Evolutionary conservation across 1,140 invertebrate genomes (phyloP).

Genomic region (Conus betulinus): DNA sequence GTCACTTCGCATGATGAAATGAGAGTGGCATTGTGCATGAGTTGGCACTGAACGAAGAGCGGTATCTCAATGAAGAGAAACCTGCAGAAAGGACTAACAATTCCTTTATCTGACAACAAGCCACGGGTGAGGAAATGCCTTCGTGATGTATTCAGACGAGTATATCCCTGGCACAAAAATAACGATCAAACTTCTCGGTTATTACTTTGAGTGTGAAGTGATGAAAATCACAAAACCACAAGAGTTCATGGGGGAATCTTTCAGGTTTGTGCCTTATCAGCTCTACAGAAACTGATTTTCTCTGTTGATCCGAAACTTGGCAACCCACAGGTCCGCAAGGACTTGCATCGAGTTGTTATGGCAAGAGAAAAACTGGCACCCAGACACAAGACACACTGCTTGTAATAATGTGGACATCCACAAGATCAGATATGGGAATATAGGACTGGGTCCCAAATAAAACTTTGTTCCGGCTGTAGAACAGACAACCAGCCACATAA

Average conservation of each 20-base stretch:
- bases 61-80: slow-evolving; percentile 31
- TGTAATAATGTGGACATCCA: slow-evolving; percentile 39
- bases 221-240: slow-evolving; percentile 33
- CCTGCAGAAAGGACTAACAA: slow-evolving; percentile 15
- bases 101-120: background rate
- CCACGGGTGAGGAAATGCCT: slow-evolving; percentile 19
- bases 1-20: slow-evolving; percentile 28
- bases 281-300: slow-evolving; percentile 35
- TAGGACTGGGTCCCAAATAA: slow-evolving; percentile 40
- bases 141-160: slow-evolving; percentile 39
- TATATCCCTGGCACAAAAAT: slow-evolving; percentile 22
- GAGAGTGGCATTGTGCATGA: slow-evolving; percentile 35
- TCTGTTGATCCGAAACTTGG: slow-evolving; percentile 42
- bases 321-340: slow-evolving; percentile 36
- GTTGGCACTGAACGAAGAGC: slow-evolving; percentile 17
- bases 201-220: slow-evolving; percentile 14
- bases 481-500: slow-evolving; percentile 1
- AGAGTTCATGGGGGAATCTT: slow-evolving; percentile 43
- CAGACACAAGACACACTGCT: slow-evolving; percentile 1
- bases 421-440: slow-evolving; percentile 23
- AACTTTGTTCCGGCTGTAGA: slow-evolving; percentile 38
- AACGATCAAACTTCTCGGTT: background rate
- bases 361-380: background rate
- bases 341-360: slow-evolving; percentile 30
- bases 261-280: slow-evolving; percentile 40